phyloP scores from a whole-genome alignment of 2,113 vertebrate genomes.

The Eubucco bourcierii region DNA sequence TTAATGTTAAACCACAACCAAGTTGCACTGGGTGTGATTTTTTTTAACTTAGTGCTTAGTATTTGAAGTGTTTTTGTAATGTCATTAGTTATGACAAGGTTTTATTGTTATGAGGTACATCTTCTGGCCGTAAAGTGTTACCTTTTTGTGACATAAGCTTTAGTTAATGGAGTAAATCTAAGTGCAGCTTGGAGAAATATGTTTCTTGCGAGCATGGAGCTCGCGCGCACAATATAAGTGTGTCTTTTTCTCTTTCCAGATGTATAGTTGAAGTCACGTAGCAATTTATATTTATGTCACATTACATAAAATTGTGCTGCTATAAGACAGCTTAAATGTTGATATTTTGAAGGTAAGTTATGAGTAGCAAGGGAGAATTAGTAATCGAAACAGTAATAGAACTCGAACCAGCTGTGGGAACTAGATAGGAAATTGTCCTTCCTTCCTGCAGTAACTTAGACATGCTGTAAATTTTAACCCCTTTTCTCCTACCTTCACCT shows the following conservation, averaged over 20 bases:
- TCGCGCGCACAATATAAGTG: not conserved
- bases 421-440: slow-evolving; percentile 72
- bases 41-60: not conserved
- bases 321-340: slow-evolving; percentile 49
- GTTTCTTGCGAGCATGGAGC: not conserved
- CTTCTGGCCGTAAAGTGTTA: not conserved
- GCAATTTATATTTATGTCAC: slow-evolving; percentile 49
- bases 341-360: slow-evolving; percentile 69
- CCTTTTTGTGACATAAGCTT: not conserved
- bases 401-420: slow-evolving; percentile 77
- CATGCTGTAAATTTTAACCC: slow-evolving; percentile 56
- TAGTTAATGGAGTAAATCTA: not conserved
- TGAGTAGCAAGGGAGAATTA: slow-evolving; percentile 70
- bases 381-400: slow-evolving; percentile 69
- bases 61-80: not conserved
- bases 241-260: slow-evolving; percentile 27
- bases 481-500: not conserved
- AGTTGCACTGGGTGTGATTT: not conserved
- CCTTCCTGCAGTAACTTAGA: slow-evolving; percentile 73
- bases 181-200: not conserved
- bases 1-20: not conserved
- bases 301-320: slow-evolving; percentile 58
- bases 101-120: not conserved
- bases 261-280: slow-evolving; percentile 4
- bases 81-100: not conserved